These are phyloP conservation scores for Polyommatus icarus DNA, from an alignment of 2,888 invertebrate genomes.

Conservation along the genomic window DNA sequence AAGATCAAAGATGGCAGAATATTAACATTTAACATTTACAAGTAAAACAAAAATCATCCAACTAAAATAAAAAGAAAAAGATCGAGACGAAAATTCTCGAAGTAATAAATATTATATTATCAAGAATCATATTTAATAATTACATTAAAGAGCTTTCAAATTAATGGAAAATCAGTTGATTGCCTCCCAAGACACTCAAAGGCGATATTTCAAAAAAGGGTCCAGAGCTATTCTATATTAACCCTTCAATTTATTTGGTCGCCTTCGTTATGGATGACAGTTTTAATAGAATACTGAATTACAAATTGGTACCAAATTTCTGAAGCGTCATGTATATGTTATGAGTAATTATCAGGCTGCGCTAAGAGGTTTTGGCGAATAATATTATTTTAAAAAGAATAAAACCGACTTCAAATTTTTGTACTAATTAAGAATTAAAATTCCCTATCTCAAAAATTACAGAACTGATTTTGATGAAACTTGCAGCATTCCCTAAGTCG, in stretches of 20 bases:
- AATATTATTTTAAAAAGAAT: no score
- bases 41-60: not conserved
- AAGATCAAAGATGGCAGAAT: not conserved
- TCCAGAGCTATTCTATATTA: not conserved
- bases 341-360: not conserved
- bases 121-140: not conserved
- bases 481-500: no score
- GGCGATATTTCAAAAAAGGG: not conserved
- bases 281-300: slow-evolving; percentile 6
- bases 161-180: slow-evolving; percentile 1
- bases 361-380: not conserved
- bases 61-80: no score
- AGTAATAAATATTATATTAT: not conserved
- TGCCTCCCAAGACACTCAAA: not conserved
- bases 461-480: no score
- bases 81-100: not conserved
- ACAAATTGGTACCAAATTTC: not conserved
- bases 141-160: not conserved
- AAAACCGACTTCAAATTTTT: no score
- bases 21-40: not conserved
- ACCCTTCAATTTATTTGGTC: not conserved
- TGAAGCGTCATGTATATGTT: not conserved
- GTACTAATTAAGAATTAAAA: no score
- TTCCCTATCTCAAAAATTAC: no score
- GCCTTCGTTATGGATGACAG: not conserved